Conservation (phyloP, 2,888 invertebrate species). For the Rotaria sp. region DNA sequence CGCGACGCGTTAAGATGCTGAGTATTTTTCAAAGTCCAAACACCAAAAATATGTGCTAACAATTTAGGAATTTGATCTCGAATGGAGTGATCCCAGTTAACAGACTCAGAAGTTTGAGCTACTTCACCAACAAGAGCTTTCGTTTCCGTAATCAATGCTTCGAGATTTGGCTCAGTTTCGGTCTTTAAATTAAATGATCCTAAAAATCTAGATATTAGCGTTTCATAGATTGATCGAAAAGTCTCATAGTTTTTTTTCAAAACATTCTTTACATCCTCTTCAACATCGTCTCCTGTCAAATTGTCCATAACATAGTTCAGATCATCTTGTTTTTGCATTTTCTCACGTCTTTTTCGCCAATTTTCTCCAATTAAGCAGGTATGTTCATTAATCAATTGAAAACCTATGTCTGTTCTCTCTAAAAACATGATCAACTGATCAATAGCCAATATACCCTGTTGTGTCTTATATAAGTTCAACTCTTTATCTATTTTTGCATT, state of each 20-base stretch:
- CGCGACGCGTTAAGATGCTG: not conserved
- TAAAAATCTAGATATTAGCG: not conserved
- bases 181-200: not conserved
- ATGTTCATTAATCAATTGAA: not conserved
- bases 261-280: too few species aligned
- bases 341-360: not conserved
- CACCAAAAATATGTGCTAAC: constrained; percentile 9
- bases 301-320: not conserved
- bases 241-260: not conserved
- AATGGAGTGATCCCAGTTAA: not conserved
- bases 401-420: not conserved
- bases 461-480: not conserved
- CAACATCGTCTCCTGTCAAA: not conserved
- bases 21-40: constrained; percentile 29
- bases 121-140: not conserved
- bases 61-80: not conserved
- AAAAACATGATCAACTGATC: not conserved
- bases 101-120: not conserved
- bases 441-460: not conserved
- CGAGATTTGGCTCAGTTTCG: not conserved
- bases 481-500: not conserved
- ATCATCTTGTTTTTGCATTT: constrained; percentile 16
- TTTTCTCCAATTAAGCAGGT: not conserved
- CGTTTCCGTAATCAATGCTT: not conserved
- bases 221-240: not conserved